A percentile compares a stretch with the other conserved stretches of the same genome.
Conservation (phyloP, 2,888 invertebrate species). For the Andricus curvator region DNA sequence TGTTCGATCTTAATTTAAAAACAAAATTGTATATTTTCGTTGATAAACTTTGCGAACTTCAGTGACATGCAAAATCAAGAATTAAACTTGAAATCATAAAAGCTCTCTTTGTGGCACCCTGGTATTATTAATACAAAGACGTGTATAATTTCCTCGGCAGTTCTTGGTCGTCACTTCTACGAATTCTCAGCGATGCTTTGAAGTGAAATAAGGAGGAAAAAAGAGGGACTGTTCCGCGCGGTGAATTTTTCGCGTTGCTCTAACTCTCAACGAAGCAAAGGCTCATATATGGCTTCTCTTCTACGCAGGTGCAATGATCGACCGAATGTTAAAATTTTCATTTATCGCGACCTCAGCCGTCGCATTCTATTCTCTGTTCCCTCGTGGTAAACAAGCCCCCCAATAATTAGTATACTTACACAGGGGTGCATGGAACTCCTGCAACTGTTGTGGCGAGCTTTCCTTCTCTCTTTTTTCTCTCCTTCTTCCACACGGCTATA, state of each 20-base stretch:
- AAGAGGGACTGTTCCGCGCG: slow-evolving; percentile 4
- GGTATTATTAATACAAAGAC: slow-evolving; percentile 12
- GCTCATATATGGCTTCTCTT: slow-evolving; percentile 13
- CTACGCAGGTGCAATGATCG: slow-evolving; percentile 50
- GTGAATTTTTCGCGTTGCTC: slow-evolving; percentile 19
- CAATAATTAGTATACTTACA: slow-evolving; percentile 59
- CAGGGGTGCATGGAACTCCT: slow-evolving; percentile 56
- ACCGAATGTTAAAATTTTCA: slow-evolving; percentile 62
- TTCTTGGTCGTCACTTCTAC: slow-evolving; percentile 9
- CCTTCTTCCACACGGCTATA: slow-evolving; percentile 64
- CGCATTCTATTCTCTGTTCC: slow-evolving; percentile 57
- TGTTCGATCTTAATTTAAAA: too few relatives aligned
- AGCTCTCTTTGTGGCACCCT: background rate
- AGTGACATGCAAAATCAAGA: background rate
- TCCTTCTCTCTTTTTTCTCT: slow-evolving; percentile 48
- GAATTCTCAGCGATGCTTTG: slow-evolving; percentile 24
- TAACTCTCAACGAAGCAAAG: background rate
- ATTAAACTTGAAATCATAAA: background rate
- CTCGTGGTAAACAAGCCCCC: slow-evolving; percentile 55
- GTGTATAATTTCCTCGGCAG: slow-evolving; percentile 5
- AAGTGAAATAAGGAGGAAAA: slow-evolving; percentile 35
- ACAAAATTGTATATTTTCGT: too few relatives aligned
- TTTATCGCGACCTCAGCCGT: slow-evolving; percentile 54
- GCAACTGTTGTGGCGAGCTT: slow-evolving; percentile 57
- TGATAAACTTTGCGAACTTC: too few relatives aligned